Percentiles rank a stretch among this genome's conserved stretches.
Conservation (phyloP, 2,888 invertebrate species). For the Cheilosia urbana region DNA sequence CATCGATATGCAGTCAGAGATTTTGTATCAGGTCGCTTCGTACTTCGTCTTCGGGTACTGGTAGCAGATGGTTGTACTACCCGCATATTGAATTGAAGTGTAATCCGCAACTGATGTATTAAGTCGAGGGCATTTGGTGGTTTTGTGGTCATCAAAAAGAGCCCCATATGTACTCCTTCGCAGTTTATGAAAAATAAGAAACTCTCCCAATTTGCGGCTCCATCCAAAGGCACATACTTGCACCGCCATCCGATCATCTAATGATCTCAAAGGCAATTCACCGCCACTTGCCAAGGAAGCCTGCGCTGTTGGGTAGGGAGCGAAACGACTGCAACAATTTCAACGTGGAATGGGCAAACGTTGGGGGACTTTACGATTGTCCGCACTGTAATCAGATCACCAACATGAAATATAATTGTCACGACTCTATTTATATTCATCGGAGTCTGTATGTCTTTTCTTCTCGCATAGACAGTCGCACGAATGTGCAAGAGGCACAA, state of each 20-base stretch:
- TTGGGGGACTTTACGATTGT: constrained; percentile 67
- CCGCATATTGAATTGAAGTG: not conserved
- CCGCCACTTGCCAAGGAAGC: constrained; percentile 3
- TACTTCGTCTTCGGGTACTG: constrained; percentile 22
- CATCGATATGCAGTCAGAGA: constrained; percentile 5
- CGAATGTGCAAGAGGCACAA: constrained; percentile 16
- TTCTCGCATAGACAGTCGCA: not conserved
- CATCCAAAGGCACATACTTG: too few relatives aligned
- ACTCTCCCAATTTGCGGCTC: too few relatives aligned
- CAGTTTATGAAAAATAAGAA: not conserved
- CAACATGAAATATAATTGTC: constrained; percentile 70
- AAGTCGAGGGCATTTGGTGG: constrained; percentile 23
- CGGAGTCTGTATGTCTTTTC: constrained; percentile 11
- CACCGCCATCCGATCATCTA: too few relatives aligned
- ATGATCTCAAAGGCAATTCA: constrained; percentile 3
- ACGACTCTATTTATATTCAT: constrained; percentile 71
- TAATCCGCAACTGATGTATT: not conserved
- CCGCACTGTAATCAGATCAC: constrained; percentile 70
- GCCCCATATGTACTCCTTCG: not conserved
- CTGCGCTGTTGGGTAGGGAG: not conserved
- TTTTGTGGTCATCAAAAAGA: constrained; percentile 14
- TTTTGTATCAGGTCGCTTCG: constrained; percentile 43
- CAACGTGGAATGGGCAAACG: constrained; percentile 14
- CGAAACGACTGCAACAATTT: not conserved
- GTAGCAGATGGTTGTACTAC: constrained; percentile 40